Conservation (phyloP, 2,888 invertebrate genomes). For the Norana najaformis region DNA sequence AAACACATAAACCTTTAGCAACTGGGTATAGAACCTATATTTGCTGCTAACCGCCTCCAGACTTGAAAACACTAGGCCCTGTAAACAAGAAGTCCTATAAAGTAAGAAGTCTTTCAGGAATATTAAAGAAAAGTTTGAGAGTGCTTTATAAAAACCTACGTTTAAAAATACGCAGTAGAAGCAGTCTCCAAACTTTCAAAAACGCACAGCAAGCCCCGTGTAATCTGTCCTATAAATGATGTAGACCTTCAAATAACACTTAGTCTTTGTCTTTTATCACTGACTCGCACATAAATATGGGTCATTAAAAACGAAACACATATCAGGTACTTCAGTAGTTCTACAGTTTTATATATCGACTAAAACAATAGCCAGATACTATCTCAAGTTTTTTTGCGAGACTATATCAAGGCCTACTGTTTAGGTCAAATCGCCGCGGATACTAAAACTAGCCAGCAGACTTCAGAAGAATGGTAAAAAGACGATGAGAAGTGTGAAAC, state of each 20-base stretch:
- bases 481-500: too few species aligned
- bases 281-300: not conserved
- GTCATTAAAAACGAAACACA: slow-evolving; percentile 2
- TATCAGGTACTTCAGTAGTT: not conserved
- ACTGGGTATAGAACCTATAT: too few species aligned
- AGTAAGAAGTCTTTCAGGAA: not conserved
- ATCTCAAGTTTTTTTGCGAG: too few species aligned
- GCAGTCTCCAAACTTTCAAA: not conserved
- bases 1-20: too few species aligned
- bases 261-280: not conserved
- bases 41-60: too few species aligned
- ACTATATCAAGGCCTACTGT: too few species aligned
- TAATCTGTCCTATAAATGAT: not conserved
- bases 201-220: not conserved
- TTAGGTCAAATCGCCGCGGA: too few species aligned
- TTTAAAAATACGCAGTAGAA: not conserved
- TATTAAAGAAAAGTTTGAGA: not conserved
- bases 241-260: not conserved
- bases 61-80: not conserved
- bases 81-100: not conserved
- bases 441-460: too few species aligned
- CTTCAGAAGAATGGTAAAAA: too few species aligned
- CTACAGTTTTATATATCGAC: too few species aligned
- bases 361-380: not conserved
- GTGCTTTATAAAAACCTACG: not conserved